Base-by-base conservation (phyloP, 1,140 invertebrate species). In the Penaeus vannamei region DNA sequence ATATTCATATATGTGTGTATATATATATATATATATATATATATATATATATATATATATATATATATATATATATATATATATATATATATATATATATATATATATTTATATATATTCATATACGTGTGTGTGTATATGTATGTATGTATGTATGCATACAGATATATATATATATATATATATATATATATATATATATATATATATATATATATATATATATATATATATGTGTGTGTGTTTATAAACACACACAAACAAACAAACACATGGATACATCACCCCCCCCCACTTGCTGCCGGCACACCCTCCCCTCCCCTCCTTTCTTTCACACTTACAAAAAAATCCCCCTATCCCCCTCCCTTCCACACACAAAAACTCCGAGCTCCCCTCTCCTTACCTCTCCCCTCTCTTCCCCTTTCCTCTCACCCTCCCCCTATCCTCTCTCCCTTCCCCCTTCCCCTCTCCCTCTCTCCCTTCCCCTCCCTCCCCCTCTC, bases 101-200 rank as follows among this genome's bases (percentile, higher is more conserved):
- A 69, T 69, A 69, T 23, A 32, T 69, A 32, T 69, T 0, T 69
- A 69, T 23, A 69, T 32, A 23, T 69, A 20, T 69, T 14, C 23
- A 69, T 69, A 69, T 69, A 69, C 23, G 23, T 69, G 23, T 69
- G 23, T 69, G 23, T 69, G 23, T 69, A 69, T 69, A 69, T 69
- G 23, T 69, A 36, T 36, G 5, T 36, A 36, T 36, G 5, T 36
- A 36, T 36, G 1, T 5, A 36, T 5, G 5, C 1, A 36, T 5
- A 2, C 2, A 36, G 36, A 5, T 36, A 5, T 36, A 36, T 5
- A 36, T n/a, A 72, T 72, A n/a, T 72, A n/a, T 72, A 72, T 72
- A n/a, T 72, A 72, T 72, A 72, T 72, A 72, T 72, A 72, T 72
- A 72, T 72, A 72, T 72, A 72, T 72, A 72, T 72, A n/a, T 72